Conservation (phyloP, 1,140 invertebrate genomes). For the Helicoverpa zea region DNA sequence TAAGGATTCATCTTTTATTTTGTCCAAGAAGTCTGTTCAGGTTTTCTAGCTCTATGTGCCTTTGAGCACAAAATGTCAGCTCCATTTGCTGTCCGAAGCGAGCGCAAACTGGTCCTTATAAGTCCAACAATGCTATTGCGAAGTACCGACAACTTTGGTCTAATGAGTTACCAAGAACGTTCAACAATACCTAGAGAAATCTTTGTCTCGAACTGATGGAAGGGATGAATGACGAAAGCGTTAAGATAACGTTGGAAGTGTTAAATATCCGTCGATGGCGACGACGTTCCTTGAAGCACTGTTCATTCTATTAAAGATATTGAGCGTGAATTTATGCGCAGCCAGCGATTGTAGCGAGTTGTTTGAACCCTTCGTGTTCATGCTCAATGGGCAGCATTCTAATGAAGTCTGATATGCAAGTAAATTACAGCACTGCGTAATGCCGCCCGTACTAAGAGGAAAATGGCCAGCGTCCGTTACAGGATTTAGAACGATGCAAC, state of each 20-base stretch:
- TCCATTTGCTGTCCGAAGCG: conserved; percentile 18
- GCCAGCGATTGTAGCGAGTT: conserved; percentile 31
- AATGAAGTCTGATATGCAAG: conserved; percentile 35
- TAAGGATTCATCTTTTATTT: no score
- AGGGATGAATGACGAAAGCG: conserved; percentile 26
- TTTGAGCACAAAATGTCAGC: not conserved
- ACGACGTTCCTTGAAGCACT: conserved; percentile 16
- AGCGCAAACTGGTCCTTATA: conserved; percentile 17
- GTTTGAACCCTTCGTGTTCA: conserved; percentile 38
- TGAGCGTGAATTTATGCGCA: conserved; percentile 34
- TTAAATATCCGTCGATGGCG: conserved; percentile 33
- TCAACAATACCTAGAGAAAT: conserved; percentile 30
- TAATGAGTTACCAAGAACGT: conserved; percentile 32
- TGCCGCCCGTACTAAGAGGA: conserved; percentile 14
- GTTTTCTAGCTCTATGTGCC: not conserved
- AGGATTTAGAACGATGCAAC: not conserved
- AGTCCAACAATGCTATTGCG: conserved; percentile 29
- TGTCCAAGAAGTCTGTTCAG: not conserved
- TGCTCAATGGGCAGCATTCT: conserved; percentile 33
- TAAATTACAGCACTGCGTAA: conserved; percentile 12
- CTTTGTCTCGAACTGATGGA: conserved; percentile 29
- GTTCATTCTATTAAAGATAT: conserved; percentile 34
- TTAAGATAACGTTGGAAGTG: conserved; percentile 33
- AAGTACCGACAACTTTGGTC: conserved; percentile 27
- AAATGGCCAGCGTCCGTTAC: not conserved